Evolutionary conservation across 2,888 invertebrate species (phyloP), one percentile per base, ranked within the genome.

Genomic region (Ichneumoninae sp.): DNA sequence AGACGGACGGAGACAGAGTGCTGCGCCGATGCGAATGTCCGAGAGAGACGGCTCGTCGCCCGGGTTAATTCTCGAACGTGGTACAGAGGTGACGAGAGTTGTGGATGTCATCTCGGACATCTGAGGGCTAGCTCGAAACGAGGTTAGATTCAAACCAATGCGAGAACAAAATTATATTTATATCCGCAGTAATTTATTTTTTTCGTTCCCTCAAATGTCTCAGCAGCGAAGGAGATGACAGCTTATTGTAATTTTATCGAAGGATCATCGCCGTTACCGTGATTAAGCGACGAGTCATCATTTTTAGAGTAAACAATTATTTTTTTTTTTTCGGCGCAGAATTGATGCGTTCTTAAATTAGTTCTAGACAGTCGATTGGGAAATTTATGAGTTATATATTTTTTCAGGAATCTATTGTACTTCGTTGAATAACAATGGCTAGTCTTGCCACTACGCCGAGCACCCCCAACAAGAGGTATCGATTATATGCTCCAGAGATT

Each of bases 401-500:
- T 74, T 63, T 16, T 26, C 47, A 74, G 63, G 19, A n/a, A 75
- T 75, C 44, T 0, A 50, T 33, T 13, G 50, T 33, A 50, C 50
- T 16, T 70, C 30, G 30, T 50, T 63, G 47, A 76, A 66, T 76
- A 36, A 33, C 54, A 2, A 76, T 66, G 76, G 36, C 52, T 22
- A 5, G 66, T 52, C 7, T 66, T 36, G 54, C 33, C 54, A 66
- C 52, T 65, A 76, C 76, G 5, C 76, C 76, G 52, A 40, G 22
- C 13, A 76, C 66, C 16, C 76, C 76, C 8, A 76, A 66, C 16
- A 76, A 66, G 52, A 19, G 30, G 44, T 50, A 19, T 74, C 1
- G 0, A 52, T 6, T 66, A 3, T 22, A 16, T 3, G 7, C 19
- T 40, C 13, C 36, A 30, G 16, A 63, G 36, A n/a, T 8, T 33